Evolutionary conservation across 2,113 vertebrate species (phyloP), one percentile per base, ranked within the genome.

Genomic region (Ranitomeya imitator): DNA sequence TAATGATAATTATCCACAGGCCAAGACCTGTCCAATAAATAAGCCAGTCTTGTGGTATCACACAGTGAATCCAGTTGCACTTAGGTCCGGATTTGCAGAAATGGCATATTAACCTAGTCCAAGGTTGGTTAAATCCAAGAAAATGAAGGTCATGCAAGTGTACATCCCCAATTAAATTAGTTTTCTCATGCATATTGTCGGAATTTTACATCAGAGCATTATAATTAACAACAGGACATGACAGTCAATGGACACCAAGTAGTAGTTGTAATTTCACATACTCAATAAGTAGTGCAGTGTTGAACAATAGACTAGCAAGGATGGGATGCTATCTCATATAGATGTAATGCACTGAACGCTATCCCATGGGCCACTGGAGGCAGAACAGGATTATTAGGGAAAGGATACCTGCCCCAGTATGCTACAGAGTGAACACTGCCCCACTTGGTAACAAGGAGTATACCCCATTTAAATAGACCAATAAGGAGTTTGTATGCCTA

Each of bases 1-100:
- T 76, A 52, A 76, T 76, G 73, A 52, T 74, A 74, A 74, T 52
- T 76, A 52, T 76, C 73, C 73, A 76, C 73, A 76, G 71, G 71
- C 37, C 71, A 74, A 19, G 73, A 52, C 45, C 73, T 76, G 73
- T 76, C 73, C 73, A 76, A 76, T 76, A 52, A 76, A 76, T 2
- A 76, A 74, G 12, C 9, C 1, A 5, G 13, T 51, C 45, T 52
- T 8, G 37, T 76, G 31, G 7, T 15, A 73, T 37, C 14, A 52
- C 51, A 52, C 3, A 52, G 31, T 18, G 3, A 52, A 76, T 21
- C 18, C 45, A 76, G 73, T 16, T 76, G 16, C 4, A 51, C 18
- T 52, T 76, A 21, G 45, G 18, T 52, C 73, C 21, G 18, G 45
- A 76, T 76, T 11, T 76, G 45, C 2, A 21, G 9, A 76, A 45